These are phyloP conservation scores for Papilio polyxenes DNA, from an alignment of 1,140 invertebrate genomes.

Conservation along the genomic window DNA sequence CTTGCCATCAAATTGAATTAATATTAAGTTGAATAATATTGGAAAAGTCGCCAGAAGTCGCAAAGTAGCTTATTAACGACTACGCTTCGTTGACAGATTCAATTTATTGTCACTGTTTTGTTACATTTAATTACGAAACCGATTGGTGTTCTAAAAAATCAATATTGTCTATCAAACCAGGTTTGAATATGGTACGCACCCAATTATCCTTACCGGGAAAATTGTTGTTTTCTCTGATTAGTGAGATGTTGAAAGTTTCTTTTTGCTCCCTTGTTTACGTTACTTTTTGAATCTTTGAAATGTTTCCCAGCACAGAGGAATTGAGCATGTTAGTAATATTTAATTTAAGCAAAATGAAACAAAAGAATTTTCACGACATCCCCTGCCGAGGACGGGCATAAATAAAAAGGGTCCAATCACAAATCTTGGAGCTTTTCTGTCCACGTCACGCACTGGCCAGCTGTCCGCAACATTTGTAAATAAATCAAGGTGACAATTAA, in stretches of 20 bases:
- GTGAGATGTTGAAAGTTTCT: neutral
- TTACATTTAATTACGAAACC: neutral
- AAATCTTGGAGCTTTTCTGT: conserved; percentile 56
- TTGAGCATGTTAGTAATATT: conserved; percentile 9
- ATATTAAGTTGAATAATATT: conserved; percentile 14
- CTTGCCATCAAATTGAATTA: conserved; percentile 26
- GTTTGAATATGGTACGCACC: neutral
- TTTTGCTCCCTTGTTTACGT: neutral
- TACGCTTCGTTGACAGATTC: conserved; percentile 17
- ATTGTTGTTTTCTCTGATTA: neutral
- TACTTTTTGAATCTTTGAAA: neutral
- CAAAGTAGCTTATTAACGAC: conserved; percentile 22
- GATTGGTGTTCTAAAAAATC: neutral
- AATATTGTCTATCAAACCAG: neutral
- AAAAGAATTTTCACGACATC: conserved; percentile 50
- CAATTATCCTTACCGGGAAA: neutral
- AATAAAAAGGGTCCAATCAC: conserved; percentile 50
- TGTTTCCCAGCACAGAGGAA: neutral
- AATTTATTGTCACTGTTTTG: neutral
- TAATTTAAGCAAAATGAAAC: conserved; percentile 37
- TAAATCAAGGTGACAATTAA: conserved; percentile 34
- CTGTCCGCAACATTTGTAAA: conserved; percentile 45
- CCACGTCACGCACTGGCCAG: conserved; percentile 47
- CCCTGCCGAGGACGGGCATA: conserved; percentile 45
- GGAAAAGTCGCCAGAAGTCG: conserved; percentile 17